Evolutionary conservation across 37 sponge, comb jelly and placozoan genomes (phyloP).

Genomic region (Ephydatia muelleri): DNA sequence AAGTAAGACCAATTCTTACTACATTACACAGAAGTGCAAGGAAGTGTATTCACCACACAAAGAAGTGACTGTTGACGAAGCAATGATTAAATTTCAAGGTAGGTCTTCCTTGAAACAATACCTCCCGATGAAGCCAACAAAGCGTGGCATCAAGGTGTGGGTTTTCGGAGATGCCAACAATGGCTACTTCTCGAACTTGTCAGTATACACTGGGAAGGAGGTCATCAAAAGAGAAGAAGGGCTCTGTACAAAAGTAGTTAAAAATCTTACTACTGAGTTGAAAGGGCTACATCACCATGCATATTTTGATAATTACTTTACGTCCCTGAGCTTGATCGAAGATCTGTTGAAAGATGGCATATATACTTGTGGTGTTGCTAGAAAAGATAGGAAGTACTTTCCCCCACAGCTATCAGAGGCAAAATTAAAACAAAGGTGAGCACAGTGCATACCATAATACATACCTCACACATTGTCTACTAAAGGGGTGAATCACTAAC

Average conservation of each 20-base stretch:
- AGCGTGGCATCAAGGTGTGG: slow-evolving; percentile 54
- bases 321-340: slow-evolving; percentile 5
- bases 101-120: slow-evolving; percentile 48
- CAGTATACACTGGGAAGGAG: slow-evolving; percentile 33
- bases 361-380: slow-evolving; percentile 15
- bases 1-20: slow-evolving; percentile 24
- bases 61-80: slow-evolving; percentile 36
- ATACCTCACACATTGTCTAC: not conserved
- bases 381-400: slow-evolving; percentile 20
- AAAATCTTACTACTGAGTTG: slow-evolving; percentile 17
- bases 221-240: slow-evolving; percentile 2
- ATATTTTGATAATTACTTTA: slow-evolving; percentile 36
- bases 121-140: slow-evolving; percentile 32
- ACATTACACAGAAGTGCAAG: slow-evolving; percentile 7
- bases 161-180: slow-evolving; percentile 28
- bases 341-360: too few species aligned
- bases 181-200: not conserved
- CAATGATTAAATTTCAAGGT: too few species aligned
- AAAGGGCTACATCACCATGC: slow-evolving; percentile 4
- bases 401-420: not conserved
- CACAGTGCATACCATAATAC: not conserved
- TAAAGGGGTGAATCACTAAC: slow-evolving; percentile 12
- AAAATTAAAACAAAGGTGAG: not conserved
- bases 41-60: slow-evolving; percentile 19
- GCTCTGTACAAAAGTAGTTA: slow-evolving; percentile 12